A percentile compares a stretch with the other conserved stretches of the same genome.
These are phyloP conservation scores for Hippocampus barbouri DNA, from an alignment of 2,113 vertebrate species.

Conservation along the genomic window DNA sequence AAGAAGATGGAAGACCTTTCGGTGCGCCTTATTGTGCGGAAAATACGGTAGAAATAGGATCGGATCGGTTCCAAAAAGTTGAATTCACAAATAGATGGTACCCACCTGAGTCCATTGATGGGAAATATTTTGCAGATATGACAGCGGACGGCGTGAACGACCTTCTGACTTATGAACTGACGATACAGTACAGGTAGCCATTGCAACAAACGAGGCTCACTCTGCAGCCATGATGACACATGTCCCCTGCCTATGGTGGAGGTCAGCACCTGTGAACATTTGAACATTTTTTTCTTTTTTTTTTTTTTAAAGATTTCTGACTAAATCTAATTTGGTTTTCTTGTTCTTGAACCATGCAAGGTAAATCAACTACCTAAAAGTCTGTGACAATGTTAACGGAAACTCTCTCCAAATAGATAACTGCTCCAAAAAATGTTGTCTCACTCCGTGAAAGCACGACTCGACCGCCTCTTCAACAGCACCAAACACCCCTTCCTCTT, in stretches of 20 bases:
- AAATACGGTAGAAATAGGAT: too few relatives aligned
- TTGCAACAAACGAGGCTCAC: constrained; percentile 74
- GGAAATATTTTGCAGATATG: constrained; percentile 74
- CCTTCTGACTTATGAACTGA: constrained; percentile 65
- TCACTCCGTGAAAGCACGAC: constrained; percentile 80
- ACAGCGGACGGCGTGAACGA: constrained; percentile 73
- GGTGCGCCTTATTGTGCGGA: too few relatives aligned
- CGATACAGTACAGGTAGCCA: constrained; percentile 78
- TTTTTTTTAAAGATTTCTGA: too few relatives aligned
- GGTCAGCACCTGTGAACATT: constrained; percentile 58
- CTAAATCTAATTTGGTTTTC: too few relatives aligned
- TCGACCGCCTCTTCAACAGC: constrained; percentile 67
- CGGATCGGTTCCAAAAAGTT: too few relatives aligned
- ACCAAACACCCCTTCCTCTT: constrained; percentile 67
- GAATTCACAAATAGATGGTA: too few relatives aligned
- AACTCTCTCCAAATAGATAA: background rate
- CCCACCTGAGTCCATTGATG: constrained; percentile 78
- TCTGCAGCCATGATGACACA: constrained; percentile 78
- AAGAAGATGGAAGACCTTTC: too few relatives aligned
- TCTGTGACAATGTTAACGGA: background rate
- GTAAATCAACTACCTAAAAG: too few relatives aligned
- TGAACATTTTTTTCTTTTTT: background rate
- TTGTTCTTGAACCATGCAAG: too few relatives aligned
- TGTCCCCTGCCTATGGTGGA: constrained; percentile 57
- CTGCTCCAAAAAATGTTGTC: background rate